phyloP scores from a whole-genome alignment of 2,888 invertebrate species.

The Aleiodes alternator region DNA sequence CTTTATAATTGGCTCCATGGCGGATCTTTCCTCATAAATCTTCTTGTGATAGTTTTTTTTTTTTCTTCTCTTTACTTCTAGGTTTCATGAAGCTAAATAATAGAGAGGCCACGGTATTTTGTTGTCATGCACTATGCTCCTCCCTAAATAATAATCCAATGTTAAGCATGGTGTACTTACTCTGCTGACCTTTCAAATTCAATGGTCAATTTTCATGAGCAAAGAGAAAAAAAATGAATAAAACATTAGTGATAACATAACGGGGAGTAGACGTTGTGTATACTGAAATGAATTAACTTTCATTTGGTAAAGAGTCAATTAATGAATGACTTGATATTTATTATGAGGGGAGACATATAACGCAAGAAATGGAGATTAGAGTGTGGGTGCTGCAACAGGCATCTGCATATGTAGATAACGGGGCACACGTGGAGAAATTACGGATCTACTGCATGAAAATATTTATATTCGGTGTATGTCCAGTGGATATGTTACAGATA shows the following conservation, averaged over 20 bases:
- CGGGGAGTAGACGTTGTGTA: no score
- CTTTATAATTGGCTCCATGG: conserved; percentile 53
- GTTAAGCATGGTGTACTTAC: conserved; percentile 4
- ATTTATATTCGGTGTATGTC: no score
- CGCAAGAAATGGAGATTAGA: no score
- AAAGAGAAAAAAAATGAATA: not conserved
- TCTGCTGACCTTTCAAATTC: not conserved
- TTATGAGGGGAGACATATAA: not conserved
- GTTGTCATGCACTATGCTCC: conserved; percentile 28
- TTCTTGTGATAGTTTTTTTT: conserved; percentile 32
- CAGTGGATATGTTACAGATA: no score
- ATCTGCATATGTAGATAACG: no score
- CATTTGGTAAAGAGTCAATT: conserved; percentile 29
- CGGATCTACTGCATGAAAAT: no score
- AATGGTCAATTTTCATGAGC: not conserved
- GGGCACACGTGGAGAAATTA: no score
- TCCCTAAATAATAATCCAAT: conserved; percentile 37
- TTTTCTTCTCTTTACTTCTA: not conserved
- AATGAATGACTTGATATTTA: conserved; percentile 43
- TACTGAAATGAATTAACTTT: not conserved
- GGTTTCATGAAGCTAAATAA: conserved; percentile 19
- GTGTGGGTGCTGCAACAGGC: no score
- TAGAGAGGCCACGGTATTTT: conserved; percentile 37
- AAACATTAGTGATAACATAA: not conserved
- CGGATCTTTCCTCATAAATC: conserved; percentile 51